Evolutionary conservation across 2,888 invertebrate species (phyloP).

Genomic region (Leptopterna dolabrata): DNA sequence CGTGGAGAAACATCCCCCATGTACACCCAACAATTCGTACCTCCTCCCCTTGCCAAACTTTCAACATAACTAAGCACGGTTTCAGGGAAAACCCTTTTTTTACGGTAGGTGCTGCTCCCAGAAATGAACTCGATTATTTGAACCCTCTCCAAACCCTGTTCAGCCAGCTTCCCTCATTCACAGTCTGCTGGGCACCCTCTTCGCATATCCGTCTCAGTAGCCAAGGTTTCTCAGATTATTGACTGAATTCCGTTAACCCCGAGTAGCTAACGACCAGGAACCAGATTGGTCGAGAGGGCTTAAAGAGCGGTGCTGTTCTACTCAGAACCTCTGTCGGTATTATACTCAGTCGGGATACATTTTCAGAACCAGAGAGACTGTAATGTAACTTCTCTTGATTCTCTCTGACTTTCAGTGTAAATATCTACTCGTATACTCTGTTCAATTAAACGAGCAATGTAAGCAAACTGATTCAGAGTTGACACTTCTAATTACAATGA

Average conservation of each 20-base stretch:
- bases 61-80: neutral
- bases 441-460: too few species aligned
- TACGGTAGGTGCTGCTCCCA: neutral
- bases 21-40: neutral
- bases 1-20: neutral
- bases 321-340: neutral
- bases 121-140: neutral
- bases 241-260: slow-evolving; percentile 7
- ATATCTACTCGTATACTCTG: too few species aligned
- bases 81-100: neutral
- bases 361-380: too few species aligned
- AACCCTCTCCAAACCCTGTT: neutral
- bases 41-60: neutral
- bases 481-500: too few species aligned
- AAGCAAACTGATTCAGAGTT: too few species aligned
- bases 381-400: too few species aligned
- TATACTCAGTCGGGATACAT: too few species aligned
- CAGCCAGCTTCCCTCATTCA: neutral
- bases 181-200: slow-evolving; percentile 3
- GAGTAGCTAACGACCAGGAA: neutral
- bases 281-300: neutral
- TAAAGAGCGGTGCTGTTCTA: neutral
- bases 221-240: neutral
- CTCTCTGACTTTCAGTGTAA: too few species aligned
- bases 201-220: neutral